Percentiles rank a stretch among this genome's conserved stretches.
phyloP scores from a whole-genome alignment of 2,888 invertebrate genomes.

The Monochamus alternatus region DNA sequence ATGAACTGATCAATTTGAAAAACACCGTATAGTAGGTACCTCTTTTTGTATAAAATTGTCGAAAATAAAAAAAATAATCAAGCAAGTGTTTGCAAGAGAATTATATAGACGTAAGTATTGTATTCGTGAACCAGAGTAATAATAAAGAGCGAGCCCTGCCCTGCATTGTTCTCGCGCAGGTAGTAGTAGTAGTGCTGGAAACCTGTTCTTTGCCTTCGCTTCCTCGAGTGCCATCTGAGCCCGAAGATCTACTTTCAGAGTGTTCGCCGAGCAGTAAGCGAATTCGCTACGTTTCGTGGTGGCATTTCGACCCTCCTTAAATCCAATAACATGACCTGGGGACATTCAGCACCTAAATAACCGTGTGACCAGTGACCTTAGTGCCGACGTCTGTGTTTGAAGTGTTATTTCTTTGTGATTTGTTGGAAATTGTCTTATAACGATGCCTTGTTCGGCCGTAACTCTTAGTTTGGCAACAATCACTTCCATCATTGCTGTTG shows the following conservation, averaged over 20 bases:
- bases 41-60: too few species aligned
- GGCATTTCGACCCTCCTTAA: slow-evolving; percentile 41
- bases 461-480: slow-evolving; percentile 96
- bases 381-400: slow-evolving; percentile 45
- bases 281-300: slow-evolving; percentile 38
- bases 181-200: slow-evolving; percentile 50
- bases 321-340: slow-evolving; percentile 50
- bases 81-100: too few species aligned
- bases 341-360: slow-evolving; percentile 46
- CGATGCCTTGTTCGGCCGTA: slow-evolving; percentile 94
- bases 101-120: too few species aligned
- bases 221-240: slow-evolving; percentile 49
- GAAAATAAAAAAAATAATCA: too few species aligned
- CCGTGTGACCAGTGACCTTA: slow-evolving; percentile 42
- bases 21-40: too few species aligned
- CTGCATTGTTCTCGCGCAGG: slow-evolving; percentile 53
- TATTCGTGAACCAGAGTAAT: too few species aligned
- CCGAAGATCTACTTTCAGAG: slow-evolving; percentile 56
- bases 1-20: too few species aligned
- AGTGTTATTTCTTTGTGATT: slow-evolving; percentile 42
- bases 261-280: slow-evolving; percentile 27
- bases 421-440: slow-evolving; percentile 25
- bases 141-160: slow-evolving; percentile 22
- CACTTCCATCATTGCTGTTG: slow-evolving; percentile 95
- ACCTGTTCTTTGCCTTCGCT: slow-evolving; percentile 57